Base-by-base conservation (phyloP, 2,113 vertebrate species). In the Cebus imitator region DNA sequence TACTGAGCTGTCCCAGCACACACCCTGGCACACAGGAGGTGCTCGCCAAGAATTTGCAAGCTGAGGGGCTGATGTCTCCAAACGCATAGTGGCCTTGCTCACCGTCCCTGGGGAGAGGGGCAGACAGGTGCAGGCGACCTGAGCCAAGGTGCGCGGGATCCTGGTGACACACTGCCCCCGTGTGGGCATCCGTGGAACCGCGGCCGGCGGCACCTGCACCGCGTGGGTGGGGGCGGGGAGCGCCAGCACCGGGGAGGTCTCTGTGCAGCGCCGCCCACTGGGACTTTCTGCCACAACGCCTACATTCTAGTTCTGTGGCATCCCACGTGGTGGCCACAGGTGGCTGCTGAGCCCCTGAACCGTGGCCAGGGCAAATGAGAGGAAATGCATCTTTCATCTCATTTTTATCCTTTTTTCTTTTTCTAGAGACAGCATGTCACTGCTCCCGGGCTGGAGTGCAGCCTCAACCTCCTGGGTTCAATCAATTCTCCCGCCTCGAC, bases 101-200 rank as follows among this genome's bases (percentile, higher is more conserved):
- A 12, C n/a, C 52, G n/a, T 87, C 43, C 5, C 40, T 43, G 27
- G 8, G n/a, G 37, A 30, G 43, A 25, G 52, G 79, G 55, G 8
- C 78, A 20, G 48, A 27, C 80, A 27, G 52, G 45, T 2, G 82
- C 30, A 18, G 9, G 18, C 16, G 13, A 30, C 57, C 25, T 2
- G 2, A 6, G n/a, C 27, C 58, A 6, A 68, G 17, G 43, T 21
- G 84, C 45, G 1, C 78, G 0, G 37, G 30, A 37, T 50, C 37
- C 90, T 72, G 82, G 11, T 61, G 73, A 73, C 78, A 50, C 7
- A 57, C 87, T 86, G 95, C 90, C 97, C 78, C 90, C 87, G 16
- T 76, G 95, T 96, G 97, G 97, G 48, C 87, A 0, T 2, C 6
- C 3, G 0, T 35, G 80, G 90, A 82, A 96, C 40, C 1, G 72